Percentiles rank a stretch among this genome's conserved stretches.
Evolutionary conservation across 2,113 vertebrate species (phyloP).

Genomic region (Chunga burmeisteri): DNA sequence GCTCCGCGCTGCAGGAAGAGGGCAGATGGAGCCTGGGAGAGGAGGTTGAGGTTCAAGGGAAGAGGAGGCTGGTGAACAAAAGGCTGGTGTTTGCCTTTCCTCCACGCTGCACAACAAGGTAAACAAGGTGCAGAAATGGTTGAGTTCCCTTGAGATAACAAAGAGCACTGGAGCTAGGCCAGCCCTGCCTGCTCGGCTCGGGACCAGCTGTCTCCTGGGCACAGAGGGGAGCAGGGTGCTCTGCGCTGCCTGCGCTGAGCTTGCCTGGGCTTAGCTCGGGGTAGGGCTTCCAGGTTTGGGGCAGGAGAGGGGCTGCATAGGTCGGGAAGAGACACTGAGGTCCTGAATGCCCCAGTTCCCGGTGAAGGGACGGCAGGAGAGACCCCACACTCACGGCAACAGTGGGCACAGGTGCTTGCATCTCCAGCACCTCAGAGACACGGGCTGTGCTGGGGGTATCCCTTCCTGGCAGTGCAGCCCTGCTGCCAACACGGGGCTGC

Average conservation of each 20-base stretch:
- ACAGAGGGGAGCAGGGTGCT: not conserved
- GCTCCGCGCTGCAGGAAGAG: not conserved
- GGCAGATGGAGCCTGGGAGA: not conserved
- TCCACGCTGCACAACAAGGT: not conserved
- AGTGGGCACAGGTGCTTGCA: accelerated
- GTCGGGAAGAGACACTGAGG: not conserved
- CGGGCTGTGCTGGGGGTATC: not conserved
- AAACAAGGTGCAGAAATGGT: slow-evolving; percentile 26
- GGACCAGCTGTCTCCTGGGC: not conserved
- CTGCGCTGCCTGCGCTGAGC: not conserved
- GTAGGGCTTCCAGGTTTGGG: not conserved
- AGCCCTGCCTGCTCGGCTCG: not conserved
- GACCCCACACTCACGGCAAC: accelerated
- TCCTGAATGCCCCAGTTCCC: not conserved
- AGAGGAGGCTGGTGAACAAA: not conserved
- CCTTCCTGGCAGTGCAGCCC: not conserved
- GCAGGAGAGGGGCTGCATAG: not conserved
- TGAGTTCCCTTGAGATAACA: slow-evolving; percentile 16
- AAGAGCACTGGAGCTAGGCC: not conserved
- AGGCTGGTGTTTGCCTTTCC: slow-evolving; percentile 44
- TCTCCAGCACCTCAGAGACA: not conserved
- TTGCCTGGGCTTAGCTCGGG: not conserved
- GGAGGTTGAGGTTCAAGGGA: not conserved
- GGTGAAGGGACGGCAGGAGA: not conserved
- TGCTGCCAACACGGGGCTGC: not conserved